phyloP scores from a whole-genome alignment of 1,140 invertebrate genomes.

The Agrypnia vestita region DNA sequence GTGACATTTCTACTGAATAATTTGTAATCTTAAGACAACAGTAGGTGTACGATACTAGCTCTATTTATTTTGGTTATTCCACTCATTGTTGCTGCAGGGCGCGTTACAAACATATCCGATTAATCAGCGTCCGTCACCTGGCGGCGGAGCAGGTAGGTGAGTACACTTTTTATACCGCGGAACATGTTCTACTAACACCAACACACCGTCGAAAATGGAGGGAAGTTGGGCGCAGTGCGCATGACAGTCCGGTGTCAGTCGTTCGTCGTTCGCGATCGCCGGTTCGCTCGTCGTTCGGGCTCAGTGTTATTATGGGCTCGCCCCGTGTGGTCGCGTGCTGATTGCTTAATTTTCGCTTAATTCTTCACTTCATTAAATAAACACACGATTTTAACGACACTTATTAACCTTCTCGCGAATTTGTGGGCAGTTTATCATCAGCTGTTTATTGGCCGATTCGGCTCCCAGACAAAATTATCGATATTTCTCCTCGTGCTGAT shows the following conservation, averaged over 20 bases:
- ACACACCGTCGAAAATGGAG: neutral
- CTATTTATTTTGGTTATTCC: no score
- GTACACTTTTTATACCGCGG: neutral
- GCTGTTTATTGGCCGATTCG: neutral
- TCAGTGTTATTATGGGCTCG: conserved; percentile 44
- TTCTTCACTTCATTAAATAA: conserved; percentile 10
- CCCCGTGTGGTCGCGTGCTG: conserved; percentile 12
- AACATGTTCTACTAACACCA: neutral
- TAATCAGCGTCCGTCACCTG: neutral
- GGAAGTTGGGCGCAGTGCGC: neutral
- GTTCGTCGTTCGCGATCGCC: neutral
- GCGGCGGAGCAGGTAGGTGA: neutral
- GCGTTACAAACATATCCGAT: no score
- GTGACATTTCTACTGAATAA: no score
- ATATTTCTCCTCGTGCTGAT: neutral
- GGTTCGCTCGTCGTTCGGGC: neutral
- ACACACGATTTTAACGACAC: neutral
- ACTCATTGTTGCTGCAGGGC: no score
- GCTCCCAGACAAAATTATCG: conserved; percentile 23
- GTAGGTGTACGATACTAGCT: no score
- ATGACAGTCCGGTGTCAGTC: conserved; percentile 4
- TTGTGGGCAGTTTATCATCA: neutral
- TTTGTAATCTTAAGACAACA: no score
- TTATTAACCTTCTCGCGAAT: neutral
- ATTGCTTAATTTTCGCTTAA: neutral